A percentile compares a stretch with the other conserved stretches of the same genome.
Evolutionary conservation across 2,797 vertebrate genomes (phyloP).

Genomic region (Lemur catta): DNA sequence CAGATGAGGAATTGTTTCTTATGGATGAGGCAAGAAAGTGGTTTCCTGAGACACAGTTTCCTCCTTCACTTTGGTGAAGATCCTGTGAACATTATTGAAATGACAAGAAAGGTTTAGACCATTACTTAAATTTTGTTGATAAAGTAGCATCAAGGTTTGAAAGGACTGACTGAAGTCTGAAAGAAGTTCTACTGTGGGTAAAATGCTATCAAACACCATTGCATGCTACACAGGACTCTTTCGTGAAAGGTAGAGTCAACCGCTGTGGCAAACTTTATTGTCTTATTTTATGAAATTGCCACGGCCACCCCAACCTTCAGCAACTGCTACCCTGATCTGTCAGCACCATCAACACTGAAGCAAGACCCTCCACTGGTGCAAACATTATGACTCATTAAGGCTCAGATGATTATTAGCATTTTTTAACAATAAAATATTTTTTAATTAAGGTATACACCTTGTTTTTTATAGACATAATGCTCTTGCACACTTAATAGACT

Average conservation of each 20-base stretch:
- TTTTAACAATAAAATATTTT: neutral
- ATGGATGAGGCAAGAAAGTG: neutral
- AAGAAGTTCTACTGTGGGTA: neutral
- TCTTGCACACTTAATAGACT: neutral
- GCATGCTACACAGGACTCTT: neutral
- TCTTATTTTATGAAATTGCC: neutral
- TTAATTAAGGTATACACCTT: neutral
- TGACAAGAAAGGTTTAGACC: neutral
- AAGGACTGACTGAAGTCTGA: neutral
- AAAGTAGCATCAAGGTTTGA: neutral
- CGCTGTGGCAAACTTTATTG: neutral
- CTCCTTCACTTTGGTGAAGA: neutral
- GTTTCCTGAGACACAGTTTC: neutral
- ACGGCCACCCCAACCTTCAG: neutral
- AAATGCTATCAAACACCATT: neutral
- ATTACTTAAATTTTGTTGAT: neutral
- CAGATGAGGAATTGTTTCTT: neutral
- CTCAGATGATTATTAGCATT: neutral
- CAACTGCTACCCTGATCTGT: neutral
- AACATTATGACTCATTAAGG: neutral
- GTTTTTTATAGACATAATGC: neutral
- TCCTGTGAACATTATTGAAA: neutral
- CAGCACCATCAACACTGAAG: neutral
- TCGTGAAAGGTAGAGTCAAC: neutral
- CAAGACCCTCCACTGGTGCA: neutral